These are phyloP conservation scores for Drosophila murphyi DNA, from an alignment of 1,140 invertebrate species.

Conservation along the genomic window DNA sequence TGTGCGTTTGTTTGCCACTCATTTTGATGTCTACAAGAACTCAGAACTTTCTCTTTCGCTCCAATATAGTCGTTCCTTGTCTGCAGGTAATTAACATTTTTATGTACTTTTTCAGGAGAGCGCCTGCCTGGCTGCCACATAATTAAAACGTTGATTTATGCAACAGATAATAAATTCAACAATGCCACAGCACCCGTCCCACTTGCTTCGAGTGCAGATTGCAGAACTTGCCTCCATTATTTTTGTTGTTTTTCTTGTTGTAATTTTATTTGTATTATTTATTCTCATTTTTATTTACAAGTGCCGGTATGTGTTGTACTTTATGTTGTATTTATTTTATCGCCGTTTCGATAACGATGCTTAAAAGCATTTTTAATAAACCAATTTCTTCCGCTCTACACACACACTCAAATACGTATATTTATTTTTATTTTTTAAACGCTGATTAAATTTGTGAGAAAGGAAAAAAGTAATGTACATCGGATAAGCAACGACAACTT, in stretches of 20 bases:
- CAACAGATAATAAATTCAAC: slow-evolving; percentile 64
- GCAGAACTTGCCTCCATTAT: slow-evolving; percentile 3
- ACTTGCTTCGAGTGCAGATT: not conserved
- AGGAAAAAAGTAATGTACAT: slow-evolving; percentile 18
- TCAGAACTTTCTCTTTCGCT: not conserved
- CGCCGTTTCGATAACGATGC: slow-evolving; percentile 44
- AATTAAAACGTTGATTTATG: slow-evolving; percentile 75
- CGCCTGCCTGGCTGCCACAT: slow-evolving; percentile 46
- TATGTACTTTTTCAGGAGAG: slow-evolving; percentile 60
- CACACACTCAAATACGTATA: not conserved
- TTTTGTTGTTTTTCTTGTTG: not conserved
- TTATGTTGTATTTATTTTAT: slow-evolving; percentile 47
- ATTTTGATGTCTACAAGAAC: slow-evolving; percentile 29
- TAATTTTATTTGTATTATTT: slow-evolving; percentile 14
- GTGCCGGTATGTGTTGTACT: slow-evolving; percentile 19
- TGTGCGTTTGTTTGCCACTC: slow-evolving; percentile 33
- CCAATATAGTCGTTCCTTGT: not conserved
- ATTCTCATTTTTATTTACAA: slow-evolving; percentile 37
- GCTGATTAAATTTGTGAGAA: slow-evolving; percentile 10
- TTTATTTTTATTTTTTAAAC: not conserved
- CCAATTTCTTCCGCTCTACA: slow-evolving; percentile 33
- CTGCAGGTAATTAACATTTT: slow-evolving; percentile 75
- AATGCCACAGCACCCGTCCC: slow-evolving; percentile 25
- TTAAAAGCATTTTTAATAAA: slow-evolving; percentile 55
- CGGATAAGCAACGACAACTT: slow-evolving; percentile 19